Base-by-base conservation (phyloP, 2,888 invertebrate species). In the Agonopterix heracliana region DNA sequence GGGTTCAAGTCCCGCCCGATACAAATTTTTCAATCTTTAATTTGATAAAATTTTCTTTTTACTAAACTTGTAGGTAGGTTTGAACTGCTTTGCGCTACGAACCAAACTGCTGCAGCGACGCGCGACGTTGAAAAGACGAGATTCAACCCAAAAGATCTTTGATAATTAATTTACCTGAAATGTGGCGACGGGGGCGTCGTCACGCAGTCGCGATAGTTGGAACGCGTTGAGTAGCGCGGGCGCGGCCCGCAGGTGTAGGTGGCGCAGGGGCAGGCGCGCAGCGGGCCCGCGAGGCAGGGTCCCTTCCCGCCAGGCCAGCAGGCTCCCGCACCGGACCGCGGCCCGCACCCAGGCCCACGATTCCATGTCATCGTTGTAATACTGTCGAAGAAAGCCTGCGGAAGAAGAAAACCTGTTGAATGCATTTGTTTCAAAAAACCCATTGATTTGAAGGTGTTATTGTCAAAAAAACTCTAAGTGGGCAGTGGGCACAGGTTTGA, bases 311-410 rank as follows among this genome's bases (percentile, higher is more conserved):
- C 88, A 86, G 36, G 80, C 88, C 49, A 81, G 78, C 56, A 89
- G 69, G 60, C 86, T 82, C 11, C 85, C 87, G 48, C 77, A 65
- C 10, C 79, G 77, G 48, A 86, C 82, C 1, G 84, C 86, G 38
- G 78, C 85, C n/a, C 83, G 83, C 57, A 87, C 86, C 86, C 86
- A 85, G 47, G 82, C 77, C 79, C 81, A 86, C 9, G 81, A 80
- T 44, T 74, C 74, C 34, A 53, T 62, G 56, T 82, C 83, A 44
- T 81, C 79, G 66, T 82, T 81, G 71, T 83, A 85, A 70, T 82
- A 86, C 71, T 87, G 87, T 34, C 87, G 78, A 55, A 87, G 81
- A 12, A 86, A 81, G 54, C 87, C 87, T 87, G 76, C 0, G 44
- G 55, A 59, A 57, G 46, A 65, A 62, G 11, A 41, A 41, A 41